A percentile compares a stretch with the other conserved stretches of the same genome.
phyloP scores from a whole-genome alignment of 1,140 invertebrate species.

The Drosophila asahinai region DNA sequence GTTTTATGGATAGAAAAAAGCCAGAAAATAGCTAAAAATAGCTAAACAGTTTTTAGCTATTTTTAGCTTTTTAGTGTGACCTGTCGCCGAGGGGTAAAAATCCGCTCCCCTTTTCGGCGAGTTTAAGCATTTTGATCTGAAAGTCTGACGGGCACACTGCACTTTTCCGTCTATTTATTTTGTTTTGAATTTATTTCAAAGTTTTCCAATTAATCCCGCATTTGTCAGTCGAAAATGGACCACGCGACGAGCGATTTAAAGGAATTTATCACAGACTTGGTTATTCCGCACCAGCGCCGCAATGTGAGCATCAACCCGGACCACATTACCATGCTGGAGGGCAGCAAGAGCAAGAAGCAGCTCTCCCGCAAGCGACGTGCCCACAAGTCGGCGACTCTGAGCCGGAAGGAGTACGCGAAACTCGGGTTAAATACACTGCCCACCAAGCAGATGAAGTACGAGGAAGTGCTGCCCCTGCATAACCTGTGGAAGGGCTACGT shows the following conservation, averaged over 20 bases:
- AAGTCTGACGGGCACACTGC: no score
- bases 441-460: constrained; percentile 87
- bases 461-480: constrained; percentile 88
- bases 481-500: constrained; percentile 91
- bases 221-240: constrained; percentile 31
- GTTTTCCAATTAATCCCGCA: no score
- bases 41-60: no score
- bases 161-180: no score
- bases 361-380: constrained; percentile 76
- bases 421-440: constrained; percentile 88
- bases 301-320: constrained; percentile 76
- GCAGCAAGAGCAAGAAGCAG: constrained; percentile 85
- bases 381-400: constrained; percentile 86
- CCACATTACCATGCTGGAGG: constrained; percentile 79
- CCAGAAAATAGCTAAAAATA: no score
- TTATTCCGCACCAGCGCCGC: constrained; percentile 64
- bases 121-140: no score
- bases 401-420: constrained; percentile 86
- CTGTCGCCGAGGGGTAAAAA: no score
- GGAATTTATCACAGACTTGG: constrained; percentile 73
- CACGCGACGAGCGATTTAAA: constrained; percentile 38
- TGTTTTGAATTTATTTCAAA: no score
- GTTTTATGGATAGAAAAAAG: no score
- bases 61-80: no score
- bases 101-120: no score